Conservation (phyloP, 2,797 vertebrate genomes). For the Poeciliopsis presidionis region DNA sequence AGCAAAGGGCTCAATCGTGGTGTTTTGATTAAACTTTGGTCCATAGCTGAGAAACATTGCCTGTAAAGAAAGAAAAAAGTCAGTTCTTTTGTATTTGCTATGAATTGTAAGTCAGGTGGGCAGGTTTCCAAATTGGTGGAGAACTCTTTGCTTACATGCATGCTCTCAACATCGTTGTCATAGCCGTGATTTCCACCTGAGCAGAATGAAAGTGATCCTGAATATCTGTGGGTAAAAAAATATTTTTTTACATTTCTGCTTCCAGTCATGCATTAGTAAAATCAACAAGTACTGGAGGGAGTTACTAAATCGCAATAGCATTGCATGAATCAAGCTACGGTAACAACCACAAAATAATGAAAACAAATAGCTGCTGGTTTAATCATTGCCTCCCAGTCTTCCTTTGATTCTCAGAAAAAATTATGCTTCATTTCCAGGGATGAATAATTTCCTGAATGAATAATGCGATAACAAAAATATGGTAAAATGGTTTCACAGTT, state of each 20-base stretch:
- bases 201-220: slow-evolving; percentile 71
- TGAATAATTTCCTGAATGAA: neutral
- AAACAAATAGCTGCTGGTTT: neutral
- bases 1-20: slow-evolving; percentile 76
- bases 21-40: slow-evolving; percentile 71
- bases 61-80: slow-evolving; percentile 43
- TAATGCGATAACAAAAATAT: neutral
- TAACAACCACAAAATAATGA: neutral
- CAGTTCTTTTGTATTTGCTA: no score
- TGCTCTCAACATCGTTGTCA: slow-evolving; percentile 80
- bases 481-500: neutral
- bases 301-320: no score
- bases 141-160: slow-evolving; percentile 76
- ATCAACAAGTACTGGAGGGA: accelerated
- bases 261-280: neutral
- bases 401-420: neutral
- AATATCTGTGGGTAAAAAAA: slow-evolving; percentile 47
- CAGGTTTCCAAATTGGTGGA: neutral
- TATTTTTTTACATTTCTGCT: neutral
- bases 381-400: neutral
- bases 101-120: neutral
- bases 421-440: neutral
- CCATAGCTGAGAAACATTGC: slow-evolving; percentile 81
- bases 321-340: neutral
- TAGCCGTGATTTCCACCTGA: slow-evolving; percentile 80